Percentiles rank a stretch among this genome's conserved stretches.
phyloP scores from a whole-genome alignment of 2,888 invertebrate genomes.

The Drosophila merina region DNA sequence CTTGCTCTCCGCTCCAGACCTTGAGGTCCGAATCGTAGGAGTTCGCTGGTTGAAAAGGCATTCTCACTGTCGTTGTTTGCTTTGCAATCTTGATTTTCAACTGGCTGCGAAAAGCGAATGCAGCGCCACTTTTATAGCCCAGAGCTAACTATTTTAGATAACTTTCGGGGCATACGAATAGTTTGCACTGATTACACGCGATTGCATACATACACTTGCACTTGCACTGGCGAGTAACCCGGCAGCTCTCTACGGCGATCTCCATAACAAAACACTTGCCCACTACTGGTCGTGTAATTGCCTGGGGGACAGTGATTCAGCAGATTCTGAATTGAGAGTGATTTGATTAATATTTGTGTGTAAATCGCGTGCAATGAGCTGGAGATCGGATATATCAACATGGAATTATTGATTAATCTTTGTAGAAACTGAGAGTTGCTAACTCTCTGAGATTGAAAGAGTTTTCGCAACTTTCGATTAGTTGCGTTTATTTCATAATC shows the following conservation, averaged over 20 bases:
- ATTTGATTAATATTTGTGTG: neutral
- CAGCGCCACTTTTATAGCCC: slow-evolving; percentile 31
- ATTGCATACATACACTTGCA: slow-evolving; percentile 4
- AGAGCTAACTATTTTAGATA: slow-evolving; percentile 16
- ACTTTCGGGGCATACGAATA: slow-evolving; percentile 6
- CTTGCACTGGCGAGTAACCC: slow-evolving; percentile 3
- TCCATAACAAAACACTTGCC: slow-evolving; percentile 28
- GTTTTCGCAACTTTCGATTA: neutral
- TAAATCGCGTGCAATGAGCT: neutral
- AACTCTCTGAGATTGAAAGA: neutral
- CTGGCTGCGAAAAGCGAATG: slow-evolving; percentile 6
- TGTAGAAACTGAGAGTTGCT: neutral
- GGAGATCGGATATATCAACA: neutral
- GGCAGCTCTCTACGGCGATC: slow-evolving; percentile 13
- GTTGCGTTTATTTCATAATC: neutral
- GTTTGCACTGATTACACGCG: slow-evolving; percentile 22
- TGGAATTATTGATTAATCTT: neutral
- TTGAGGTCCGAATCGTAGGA: slow-evolving; percentile 49
- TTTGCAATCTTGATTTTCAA: slow-evolving; percentile 6
- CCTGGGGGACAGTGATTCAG: slow-evolving; percentile 10
- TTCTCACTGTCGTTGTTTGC: slow-evolving; percentile 16
- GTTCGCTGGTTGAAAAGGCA: slow-evolving; percentile 42
- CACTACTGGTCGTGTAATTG: slow-evolving; percentile 20
- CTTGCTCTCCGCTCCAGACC: slow-evolving; percentile 57
- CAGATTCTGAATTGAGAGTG: slow-evolving; percentile 6